Percentiles rank a stretch among this genome's conserved stretches.
Conservation (phyloP, 2,113 vertebrate species). For the Paradoxurus hermaphroditus region DNA sequence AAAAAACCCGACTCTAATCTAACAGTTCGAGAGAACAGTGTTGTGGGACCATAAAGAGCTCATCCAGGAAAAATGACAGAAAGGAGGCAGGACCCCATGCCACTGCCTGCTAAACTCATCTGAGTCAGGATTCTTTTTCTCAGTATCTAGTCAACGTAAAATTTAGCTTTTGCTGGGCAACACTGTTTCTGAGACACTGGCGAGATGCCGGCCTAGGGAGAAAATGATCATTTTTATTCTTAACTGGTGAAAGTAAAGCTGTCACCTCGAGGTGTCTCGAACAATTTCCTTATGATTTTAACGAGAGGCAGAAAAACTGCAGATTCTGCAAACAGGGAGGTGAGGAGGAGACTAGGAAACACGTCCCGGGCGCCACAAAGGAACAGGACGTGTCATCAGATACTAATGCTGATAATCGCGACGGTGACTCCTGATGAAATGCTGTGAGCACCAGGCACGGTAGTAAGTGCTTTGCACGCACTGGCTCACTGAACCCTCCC, state of each 20-base stretch:
- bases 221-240: neutral
- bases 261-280: neutral
- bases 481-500: neutral
- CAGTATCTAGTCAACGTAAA: neutral
- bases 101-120: neutral
- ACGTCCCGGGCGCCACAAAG: neutral
- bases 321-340: constrained; percentile 13
- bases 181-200: neutral
- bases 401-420: neutral
- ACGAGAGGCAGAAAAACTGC: neutral
- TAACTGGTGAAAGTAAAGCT: constrained; percentile 8
- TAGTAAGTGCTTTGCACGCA: neutral
- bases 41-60: neutral
- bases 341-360: neutral
- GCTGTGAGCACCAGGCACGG: neutral
- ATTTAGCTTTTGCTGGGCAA: neutral
- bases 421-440: neutral
- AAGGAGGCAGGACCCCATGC: neutral
- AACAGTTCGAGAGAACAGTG: neutral
- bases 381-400: neutral
- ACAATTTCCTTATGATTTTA: constrained; percentile 33
- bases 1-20: neutral
- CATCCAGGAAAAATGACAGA: constrained; percentile 6
- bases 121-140: neutral
- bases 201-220: neutral